Percentiles rank a stretch among this genome's conserved stretches.
phyloP scores from a whole-genome alignment of 2,888 invertebrate species.

The Standfussiana lucernea region DNA sequence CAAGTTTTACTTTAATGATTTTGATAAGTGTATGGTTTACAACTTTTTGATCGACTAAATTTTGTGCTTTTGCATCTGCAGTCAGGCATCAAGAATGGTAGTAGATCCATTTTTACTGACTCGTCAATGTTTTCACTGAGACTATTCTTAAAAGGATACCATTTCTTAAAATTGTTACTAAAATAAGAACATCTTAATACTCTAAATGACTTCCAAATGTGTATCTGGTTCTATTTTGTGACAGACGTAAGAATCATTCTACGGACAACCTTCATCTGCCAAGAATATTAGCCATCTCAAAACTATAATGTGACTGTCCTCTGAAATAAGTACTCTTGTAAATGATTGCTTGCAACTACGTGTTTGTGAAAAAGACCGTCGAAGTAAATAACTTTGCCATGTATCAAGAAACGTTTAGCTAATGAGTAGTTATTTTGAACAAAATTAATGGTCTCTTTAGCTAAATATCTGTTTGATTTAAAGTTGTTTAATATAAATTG shows the following conservation, averaged over 20 bases:
- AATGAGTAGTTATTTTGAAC: conserved; percentile 48
- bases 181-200: background rate
- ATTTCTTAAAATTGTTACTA: background rate
- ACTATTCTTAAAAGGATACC: background rate
- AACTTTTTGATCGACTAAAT: background rate
- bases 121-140: background rate
- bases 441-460: conserved; percentile 56
- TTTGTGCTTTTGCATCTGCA: background rate
- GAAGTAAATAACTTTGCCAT: conserved; percentile 22
- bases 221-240: background rate
- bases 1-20: background rate
- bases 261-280: background rate
- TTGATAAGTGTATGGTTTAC: no score
- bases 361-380: conserved; percentile 32
- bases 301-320: conserved; percentile 11
- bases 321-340: conserved; percentile 29
- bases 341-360: conserved; percentile 29
- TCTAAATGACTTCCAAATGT: background rate
- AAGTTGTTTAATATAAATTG: conserved; percentile 61
- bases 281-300: background rate
- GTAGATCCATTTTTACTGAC: background rate
- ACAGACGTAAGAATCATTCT: background rate
- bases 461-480: conserved; percentile 53
- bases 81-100: no score
- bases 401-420: conserved; percentile 54